Evolutionary conservation across 2,888 invertebrate species (phyloP).

Genomic region (Monopis laevigella): DNA sequence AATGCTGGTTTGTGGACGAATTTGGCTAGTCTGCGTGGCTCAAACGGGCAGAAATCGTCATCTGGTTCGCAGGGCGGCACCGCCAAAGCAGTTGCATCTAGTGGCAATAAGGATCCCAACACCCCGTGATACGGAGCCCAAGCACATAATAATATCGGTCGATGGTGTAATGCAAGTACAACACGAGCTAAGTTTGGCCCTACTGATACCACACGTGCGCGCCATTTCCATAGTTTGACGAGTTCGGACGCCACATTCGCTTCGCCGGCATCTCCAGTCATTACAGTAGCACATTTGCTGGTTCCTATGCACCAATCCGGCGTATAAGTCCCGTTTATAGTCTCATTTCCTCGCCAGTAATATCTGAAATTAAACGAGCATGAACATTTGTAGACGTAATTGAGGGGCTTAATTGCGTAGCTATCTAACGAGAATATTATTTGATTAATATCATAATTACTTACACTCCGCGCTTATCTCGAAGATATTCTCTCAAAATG

Average conservation of each 20-base stretch:
- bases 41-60: constrained; percentile 36
- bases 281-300: constrained; percentile 29
- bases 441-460: background rate
- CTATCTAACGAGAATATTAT: background rate
- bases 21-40: constrained; percentile 40
- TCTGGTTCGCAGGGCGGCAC: constrained; percentile 35
- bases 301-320: constrained; percentile 59
- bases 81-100: too few species aligned
- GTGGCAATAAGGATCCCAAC: too few species aligned
- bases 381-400: too few species aligned
- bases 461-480: background rate
- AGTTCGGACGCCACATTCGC: constrained; percentile 26
- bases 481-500: background rate
- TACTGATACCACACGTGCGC: constrained; percentile 24
- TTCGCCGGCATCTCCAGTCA: constrained; percentile 32
- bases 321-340: constrained; percentile 61
- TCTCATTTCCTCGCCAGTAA: background rate
- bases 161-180: constrained; percentile 14
- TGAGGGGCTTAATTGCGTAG: background rate
- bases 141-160: constrained; percentile 18
- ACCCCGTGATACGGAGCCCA: background rate
- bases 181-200: constrained; percentile 19
- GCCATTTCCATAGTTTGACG: constrained; percentile 25
- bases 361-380: background rate
- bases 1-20: constrained; percentile 35